These are phyloP conservation scores for Cynopterus brachyotis DNA, from an alignment of 2,113 vertebrate species.

Conservation along the genomic window DNA sequence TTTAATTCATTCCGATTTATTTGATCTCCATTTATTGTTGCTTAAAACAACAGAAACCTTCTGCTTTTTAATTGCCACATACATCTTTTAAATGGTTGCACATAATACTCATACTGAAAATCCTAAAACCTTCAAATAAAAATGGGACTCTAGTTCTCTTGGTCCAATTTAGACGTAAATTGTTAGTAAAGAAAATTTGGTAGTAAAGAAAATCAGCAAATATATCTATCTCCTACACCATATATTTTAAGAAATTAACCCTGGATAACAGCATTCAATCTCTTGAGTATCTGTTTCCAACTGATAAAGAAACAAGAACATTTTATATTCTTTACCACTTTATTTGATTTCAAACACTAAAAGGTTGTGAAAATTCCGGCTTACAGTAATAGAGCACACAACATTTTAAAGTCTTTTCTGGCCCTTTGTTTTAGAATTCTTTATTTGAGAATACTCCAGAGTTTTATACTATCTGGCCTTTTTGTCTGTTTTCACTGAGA, in stretches of 20 bases:
- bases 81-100: background rate
- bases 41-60: constrained; percentile 3
- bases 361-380: background rate
- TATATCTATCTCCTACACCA: background rate
- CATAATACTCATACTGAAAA: constrained; percentile 25
- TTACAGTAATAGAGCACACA: background rate
- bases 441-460: background rate
- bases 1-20: background rate
- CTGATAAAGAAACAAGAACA: background rate
- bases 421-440: constrained; percentile 2
- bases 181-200: background rate
- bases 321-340: background rate
- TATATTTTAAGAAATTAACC: background rate
- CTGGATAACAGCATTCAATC: background rate
- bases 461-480: background rate
- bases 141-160: background rate
- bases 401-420: constrained; percentile 14
- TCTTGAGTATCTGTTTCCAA: background rate
- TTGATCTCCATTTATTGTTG: background rate
- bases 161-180: constrained; percentile 1
- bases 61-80: background rate
- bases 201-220: background rate
- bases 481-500: constrained; percentile 10
- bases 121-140: constrained; percentile 17
- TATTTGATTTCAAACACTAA: constrained; percentile 7